Evolutionary conservation across 2,113 vertebrate species (phyloP).

Genomic region (Prionailurus viverrinus): DNA sequence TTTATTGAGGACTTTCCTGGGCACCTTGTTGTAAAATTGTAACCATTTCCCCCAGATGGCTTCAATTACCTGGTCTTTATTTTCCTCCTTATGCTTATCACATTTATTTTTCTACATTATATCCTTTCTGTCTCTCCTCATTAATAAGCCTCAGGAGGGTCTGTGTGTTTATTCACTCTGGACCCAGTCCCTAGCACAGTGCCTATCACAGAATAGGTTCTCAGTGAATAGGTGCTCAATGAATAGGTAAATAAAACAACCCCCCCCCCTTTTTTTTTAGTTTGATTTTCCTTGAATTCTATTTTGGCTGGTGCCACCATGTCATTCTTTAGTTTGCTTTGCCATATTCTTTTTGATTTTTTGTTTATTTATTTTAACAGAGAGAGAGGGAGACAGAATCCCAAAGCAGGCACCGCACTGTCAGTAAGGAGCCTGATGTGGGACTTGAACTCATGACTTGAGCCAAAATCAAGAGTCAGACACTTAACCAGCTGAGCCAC

Average conservation of each 20-base stretch:
- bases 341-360: background rate
- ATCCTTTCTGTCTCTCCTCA: background rate
- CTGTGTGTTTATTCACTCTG: background rate
- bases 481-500: no score
- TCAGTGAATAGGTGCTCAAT: background rate
- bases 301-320: background rate
- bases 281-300: constrained; percentile 11
- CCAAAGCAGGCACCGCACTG: no score
- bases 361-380: no score
- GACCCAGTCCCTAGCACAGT: background rate
- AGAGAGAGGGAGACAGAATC: no score
- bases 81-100: background rate
- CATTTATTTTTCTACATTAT: background rate
- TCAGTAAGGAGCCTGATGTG: no score
- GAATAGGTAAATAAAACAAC: background rate
- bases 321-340: background rate
- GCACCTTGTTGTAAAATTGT: background rate
- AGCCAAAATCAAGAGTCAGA: no score
- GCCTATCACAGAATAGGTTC: background rate
- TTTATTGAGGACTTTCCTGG: background rate
- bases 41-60: background rate
- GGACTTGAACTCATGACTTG: no score
- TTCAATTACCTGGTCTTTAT: background rate
- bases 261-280: background rate
- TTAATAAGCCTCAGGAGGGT: background rate